Conservation (phyloP, 2,113 vertebrate genomes). For the Sphaerodactylus townsendi region DNA sequence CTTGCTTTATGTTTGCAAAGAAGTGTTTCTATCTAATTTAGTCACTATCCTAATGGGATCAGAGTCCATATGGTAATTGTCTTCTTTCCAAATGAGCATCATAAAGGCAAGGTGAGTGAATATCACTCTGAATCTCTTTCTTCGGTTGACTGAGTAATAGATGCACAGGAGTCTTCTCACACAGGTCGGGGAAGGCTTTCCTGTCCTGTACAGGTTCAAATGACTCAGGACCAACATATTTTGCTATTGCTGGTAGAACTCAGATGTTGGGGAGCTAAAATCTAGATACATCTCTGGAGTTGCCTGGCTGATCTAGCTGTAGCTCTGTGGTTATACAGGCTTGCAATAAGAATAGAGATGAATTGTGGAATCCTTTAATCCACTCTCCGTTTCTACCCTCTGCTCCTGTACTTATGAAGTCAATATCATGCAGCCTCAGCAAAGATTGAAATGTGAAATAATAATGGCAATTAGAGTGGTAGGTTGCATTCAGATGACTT, state of each 20-base stretch:
- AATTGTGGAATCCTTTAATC: not conserved
- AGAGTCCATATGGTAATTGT: slow-evolving; percentile 1
- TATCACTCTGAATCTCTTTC: not conserved
- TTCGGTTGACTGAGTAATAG: not conserved
- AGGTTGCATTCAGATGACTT: no score
- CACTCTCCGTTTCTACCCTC: not conserved
- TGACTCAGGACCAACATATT: not conserved
- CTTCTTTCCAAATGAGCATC: not conserved
- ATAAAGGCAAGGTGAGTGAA: not conserved
- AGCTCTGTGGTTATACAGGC: not conserved
- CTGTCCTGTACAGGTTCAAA: not conserved
- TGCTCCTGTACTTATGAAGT: not conserved
- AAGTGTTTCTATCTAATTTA: not conserved
- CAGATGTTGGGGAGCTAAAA: not conserved
- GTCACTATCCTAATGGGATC: slow-evolving; percentile 1
- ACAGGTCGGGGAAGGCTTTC: no score
- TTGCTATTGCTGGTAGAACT: not conserved
- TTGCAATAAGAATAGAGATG: not conserved
- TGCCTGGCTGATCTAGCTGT: not conserved
- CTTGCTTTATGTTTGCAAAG: not conserved
- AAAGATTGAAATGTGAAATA: not conserved
- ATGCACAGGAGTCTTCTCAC: not conserved
- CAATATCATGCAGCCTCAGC: not conserved
- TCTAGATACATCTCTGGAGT: not conserved
- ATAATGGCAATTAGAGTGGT: not conserved